Evolutionary conservation across 2,113 vertebrate species (phyloP).

Genomic region (Brachypodius melanocephalos): DNA sequence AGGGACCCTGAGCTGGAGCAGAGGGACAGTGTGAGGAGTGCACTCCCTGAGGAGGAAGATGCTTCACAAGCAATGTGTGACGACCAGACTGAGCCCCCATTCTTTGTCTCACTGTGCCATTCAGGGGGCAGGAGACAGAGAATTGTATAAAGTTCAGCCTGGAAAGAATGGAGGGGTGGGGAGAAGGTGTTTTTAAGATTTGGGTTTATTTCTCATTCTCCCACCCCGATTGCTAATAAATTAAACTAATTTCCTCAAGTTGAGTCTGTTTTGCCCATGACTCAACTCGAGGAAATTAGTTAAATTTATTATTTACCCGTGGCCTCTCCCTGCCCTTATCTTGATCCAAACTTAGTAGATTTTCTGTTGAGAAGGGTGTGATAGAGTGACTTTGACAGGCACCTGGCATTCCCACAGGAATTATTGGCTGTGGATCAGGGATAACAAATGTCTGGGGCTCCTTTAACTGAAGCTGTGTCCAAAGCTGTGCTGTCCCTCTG

Average conservation of each 20-base stretch:
- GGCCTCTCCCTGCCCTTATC: neutral
- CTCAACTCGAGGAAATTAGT: no score
- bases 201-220: neutral
- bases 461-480: neutral
- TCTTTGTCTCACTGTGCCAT: neutral
- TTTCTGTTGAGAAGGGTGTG: neutral
- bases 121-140: neutral
- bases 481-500: neutral
- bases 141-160: neutral
- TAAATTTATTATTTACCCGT: neutral
- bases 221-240: neutral
- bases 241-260: neutral
- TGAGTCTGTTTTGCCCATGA: neutral
- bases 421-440: neutral
- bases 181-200: neutral
- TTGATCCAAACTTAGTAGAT: neutral
- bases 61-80: neutral
- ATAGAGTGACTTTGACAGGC: neutral
- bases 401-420: neutral
- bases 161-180: neutral
- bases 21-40: neutral
- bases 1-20: neutral
- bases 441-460: neutral
- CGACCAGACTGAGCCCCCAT: neutral
- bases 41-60: neutral